Base-by-base conservation (phyloP, 2,888 invertebrate genomes). In the Gymnoscelis rufifasciata region DNA sequence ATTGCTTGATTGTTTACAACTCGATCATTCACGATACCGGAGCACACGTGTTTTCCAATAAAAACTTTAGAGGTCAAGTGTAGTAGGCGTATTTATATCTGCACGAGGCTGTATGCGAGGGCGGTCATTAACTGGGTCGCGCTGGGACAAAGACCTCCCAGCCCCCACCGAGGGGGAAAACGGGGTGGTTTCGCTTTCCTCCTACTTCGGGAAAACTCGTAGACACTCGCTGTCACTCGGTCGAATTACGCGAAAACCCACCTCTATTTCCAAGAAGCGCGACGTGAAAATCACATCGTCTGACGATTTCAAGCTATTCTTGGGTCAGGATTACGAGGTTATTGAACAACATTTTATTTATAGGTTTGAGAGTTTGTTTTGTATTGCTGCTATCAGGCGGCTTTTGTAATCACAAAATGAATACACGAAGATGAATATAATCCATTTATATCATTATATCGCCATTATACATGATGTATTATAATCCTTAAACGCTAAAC, bases 11-110 rank as follows among this genome's bases (percentile, higher is more conserved):
- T 78, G 76, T 82, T 83, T 79, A 78, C 78, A 75, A 75, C 68
- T 72, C 74, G 72, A 70, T 80, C 76, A 35, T 35, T 35, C 19
- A 79, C 72, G 71, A 71, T 74, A 71, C 68, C 68, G 70, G 47
- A 52, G 49, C 52, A 79, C 83, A 83, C 84, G 83, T 86, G 86
- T 72, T 83, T 60, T 83, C 78, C 82, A 84, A 87, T 86, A 87
- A 87, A 87, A 88, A 86, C 81, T 86, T 87, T 87, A 77, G 86
- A 87, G 87, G 87, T 88, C 87, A 88, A 88, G 87, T 87, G 87
- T 87, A 87, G 86, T 84, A 83, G 84, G 86, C 82, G 84, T 84
- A 86, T 87, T 86, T 88, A 87, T 88, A 84, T 83, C 83, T 76
- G 66, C 75, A 74, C 83, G 82, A 81, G 86, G 80, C 82, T 83